These are phyloP conservation scores for Cerceris ruficornis DNA, from an alignment of 2,888 invertebrate species.

Conservation along the genomic window DNA sequence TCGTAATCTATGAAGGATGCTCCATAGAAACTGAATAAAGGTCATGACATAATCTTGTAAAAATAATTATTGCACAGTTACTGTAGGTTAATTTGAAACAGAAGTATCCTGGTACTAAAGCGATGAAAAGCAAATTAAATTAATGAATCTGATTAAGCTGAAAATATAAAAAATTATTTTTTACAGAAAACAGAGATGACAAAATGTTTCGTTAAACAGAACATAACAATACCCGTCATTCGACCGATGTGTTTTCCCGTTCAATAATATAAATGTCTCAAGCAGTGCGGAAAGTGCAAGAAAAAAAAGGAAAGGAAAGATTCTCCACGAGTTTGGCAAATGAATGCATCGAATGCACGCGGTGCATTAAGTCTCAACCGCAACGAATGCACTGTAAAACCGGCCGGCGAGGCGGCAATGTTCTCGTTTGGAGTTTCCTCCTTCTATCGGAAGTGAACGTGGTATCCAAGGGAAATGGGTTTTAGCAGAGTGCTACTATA, in stretches of 20 bases:
- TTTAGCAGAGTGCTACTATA: constrained; percentile 66
- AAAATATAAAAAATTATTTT: background rate
- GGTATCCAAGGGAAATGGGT: constrained; percentile 64
- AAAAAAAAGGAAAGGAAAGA: constrained; percentile 1
- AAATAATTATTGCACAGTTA: too few relatives aligned
- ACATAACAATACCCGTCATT: too few relatives aligned
- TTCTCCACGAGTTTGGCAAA: constrained; percentile 41
- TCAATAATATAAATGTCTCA: constrained; percentile 8
- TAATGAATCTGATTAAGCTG: too few relatives aligned
- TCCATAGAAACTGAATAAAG: too few relatives aligned
- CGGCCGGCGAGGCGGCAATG: constrained; percentile 37
- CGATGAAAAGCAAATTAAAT: too few relatives aligned
- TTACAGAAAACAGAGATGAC: background rate
- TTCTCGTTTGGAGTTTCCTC: constrained; percentile 63
- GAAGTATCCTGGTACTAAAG: too few relatives aligned
- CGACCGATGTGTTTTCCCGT: background rate
- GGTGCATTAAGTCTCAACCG: constrained; percentile 63
- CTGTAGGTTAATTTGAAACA: too few relatives aligned
- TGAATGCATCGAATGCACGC: constrained; percentile 57
- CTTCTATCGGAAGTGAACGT: constrained; percentile 62
- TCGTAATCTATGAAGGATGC: too few relatives aligned
- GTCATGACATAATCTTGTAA: too few relatives aligned
- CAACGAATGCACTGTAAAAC: constrained; percentile 63
- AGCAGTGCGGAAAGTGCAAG: background rate
- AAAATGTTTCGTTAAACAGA: background rate